Evolutionary conservation across 2,888 invertebrate species (phyloP).

Genomic region (Acronicta alni): DNA sequence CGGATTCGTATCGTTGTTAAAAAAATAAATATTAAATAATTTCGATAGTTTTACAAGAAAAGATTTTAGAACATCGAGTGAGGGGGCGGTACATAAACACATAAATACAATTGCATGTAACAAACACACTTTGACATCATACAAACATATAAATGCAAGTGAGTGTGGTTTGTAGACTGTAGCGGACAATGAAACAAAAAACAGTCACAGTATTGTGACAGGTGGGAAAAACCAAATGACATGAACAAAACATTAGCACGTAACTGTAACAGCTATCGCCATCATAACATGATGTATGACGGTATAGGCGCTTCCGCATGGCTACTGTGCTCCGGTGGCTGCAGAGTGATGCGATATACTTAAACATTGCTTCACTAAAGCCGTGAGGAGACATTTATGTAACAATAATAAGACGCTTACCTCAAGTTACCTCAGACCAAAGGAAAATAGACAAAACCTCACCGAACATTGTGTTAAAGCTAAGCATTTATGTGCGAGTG

Average conservation of each 20-base stretch:
- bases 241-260: conserved; percentile 39
- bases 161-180: conserved; percentile 87
- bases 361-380: conserved; percentile 27
- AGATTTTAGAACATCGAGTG: conserved; percentile 61
- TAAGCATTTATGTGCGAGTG: too few species aligned
- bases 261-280: conserved; percentile 56
- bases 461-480: too few species aligned
- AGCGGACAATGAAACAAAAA: conserved; percentile 72
- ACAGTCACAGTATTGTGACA: conserved; percentile 50
- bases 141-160: conserved; percentile 85
- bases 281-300: conserved; percentile 76
- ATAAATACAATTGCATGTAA: conserved; percentile 52
- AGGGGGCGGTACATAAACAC: conserved; percentile 48
- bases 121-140: conserved; percentile 64
- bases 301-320: conserved; percentile 72
- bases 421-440: too few species aligned
- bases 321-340: conserved; percentile 7
- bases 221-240: conserved; percentile 46
- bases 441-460: too few species aligned
- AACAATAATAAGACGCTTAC: not conserved
- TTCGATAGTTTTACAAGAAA: conserved; percentile 42
- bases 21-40: conserved; percentile 47
- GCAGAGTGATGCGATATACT: conserved; percentile 19
- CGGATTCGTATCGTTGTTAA: conserved; percentile 76
- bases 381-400: conserved; percentile 8